Base-by-base conservation (phyloP, 2,797 vertebrate genomes). In the Mormyrops boulengeri region DNA sequence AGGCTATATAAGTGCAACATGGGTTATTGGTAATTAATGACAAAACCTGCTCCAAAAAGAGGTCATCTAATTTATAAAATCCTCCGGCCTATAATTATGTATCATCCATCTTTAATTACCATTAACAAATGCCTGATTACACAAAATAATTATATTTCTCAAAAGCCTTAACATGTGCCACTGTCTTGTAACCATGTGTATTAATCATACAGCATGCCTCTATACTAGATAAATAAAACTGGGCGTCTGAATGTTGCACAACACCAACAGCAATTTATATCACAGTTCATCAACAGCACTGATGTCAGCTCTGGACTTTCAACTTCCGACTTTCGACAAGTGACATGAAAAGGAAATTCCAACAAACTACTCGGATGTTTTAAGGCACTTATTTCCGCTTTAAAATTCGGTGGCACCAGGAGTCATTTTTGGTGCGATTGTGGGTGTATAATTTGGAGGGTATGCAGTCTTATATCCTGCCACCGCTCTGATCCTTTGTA, bases 401-500 rank as follows among this genome's bases (percentile, higher is more conserved):
- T 53, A 22, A 60, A 44, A 87, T 60, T 4, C 52, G 7, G 47
- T 30, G 17, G 34, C 14, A 60, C 52, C 14, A 2, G 30, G 47
- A 34, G 22, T 53, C 22, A 55, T 38, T 87, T 87, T 57, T 34
- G 2, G 30, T n/a, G 34, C 4, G 30, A 52, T 38, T 2, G 52
- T 57, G 53, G 53, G 85, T 57, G 50, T 53, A 30, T 57, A n/a
- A 87, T 87, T 60, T 87, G 53, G 30, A 87, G 17, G 85, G 53
- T 53, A 60, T 55, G 85, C 52, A 14, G 53, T n/a, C 53, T 57
- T 57, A 60, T 57, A 60, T 57, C 53, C 85, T 87, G 85, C 50
- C 85, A 57, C 52, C 1, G 6, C 52, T 87, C 85, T 57, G 82
- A 87, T 53, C 85, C 34, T 87, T 87, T 87, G 85, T 87, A 38